A percentile compares a stretch with the other conserved stretches of the same genome.
phyloP scores from a whole-genome alignment of 2,797 vertebrate genomes.

The Mormyrus proboscirostris region DNA sequence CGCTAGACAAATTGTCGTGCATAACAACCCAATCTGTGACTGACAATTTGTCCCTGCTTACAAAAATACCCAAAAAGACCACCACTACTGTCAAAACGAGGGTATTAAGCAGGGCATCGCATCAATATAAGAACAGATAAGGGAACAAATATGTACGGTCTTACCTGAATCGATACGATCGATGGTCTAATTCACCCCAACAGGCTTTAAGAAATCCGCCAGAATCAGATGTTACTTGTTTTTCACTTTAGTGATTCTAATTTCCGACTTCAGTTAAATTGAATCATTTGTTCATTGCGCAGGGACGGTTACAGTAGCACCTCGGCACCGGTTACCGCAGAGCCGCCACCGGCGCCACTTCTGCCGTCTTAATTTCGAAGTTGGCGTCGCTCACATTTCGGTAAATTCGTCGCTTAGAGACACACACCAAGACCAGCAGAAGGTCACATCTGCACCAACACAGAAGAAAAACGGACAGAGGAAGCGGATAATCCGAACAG shows the following conservation, averaged over 20 bases:
- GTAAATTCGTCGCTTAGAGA: conserved; percentile 41
- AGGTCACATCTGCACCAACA: conserved; percentile 26
- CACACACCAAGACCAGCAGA: not conserved
- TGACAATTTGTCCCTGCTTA: not conserved
- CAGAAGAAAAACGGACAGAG: conserved; percentile 44
- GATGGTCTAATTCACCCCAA: conserved; percentile 36
- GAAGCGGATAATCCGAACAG: conserved; percentile 47
- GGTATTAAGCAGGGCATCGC: not conserved
- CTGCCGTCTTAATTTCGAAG: conserved; percentile 28
- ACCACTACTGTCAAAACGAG: not conserved
- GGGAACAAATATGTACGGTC: conserved; percentile 27
- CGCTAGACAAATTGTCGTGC: not conserved
- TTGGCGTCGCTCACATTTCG: conserved; percentile 37
- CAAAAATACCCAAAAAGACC: conserved; percentile 6
- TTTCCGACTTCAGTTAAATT: conserved; percentile 40
- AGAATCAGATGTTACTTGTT: conserved; percentile 45
- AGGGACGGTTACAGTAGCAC: conserved; percentile 20
- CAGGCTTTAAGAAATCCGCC: conserved; percentile 36
- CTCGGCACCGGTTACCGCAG: conserved; percentile 25
- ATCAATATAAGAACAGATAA: not conserved
- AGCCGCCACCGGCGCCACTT: conserved; percentile 32
- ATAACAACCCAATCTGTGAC: not conserved
- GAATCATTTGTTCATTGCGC: conserved; percentile 43
- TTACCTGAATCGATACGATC: conserved; percentile 59
- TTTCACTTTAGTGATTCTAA: conserved; percentile 47